A percentile compares a stretch with the other conserved stretches of the same genome.
Conservation (phyloP, 1,140 invertebrate genomes). For the Araneus ventricosus region DNA sequence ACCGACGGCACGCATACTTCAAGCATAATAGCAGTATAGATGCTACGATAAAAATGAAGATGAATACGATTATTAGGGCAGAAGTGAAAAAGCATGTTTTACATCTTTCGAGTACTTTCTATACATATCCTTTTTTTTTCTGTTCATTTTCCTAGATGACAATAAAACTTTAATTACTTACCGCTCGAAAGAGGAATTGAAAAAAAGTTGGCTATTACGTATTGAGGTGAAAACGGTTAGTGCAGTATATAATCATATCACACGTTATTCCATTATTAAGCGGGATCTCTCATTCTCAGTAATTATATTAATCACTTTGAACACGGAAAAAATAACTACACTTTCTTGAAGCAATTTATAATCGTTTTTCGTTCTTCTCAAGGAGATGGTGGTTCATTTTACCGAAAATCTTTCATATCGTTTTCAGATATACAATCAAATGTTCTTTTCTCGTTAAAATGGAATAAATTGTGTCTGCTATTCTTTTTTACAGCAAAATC, state of each 20-base stretch:
- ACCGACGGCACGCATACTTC: slow-evolving; percentile 5
- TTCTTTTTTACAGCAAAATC: too few species aligned
- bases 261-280: slow-evolving; percentile 67
- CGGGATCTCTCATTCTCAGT: slow-evolving; percentile 50
- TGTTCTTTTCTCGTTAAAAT: too few species aligned
- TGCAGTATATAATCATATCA: slow-evolving; percentile 57
- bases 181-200: slow-evolving; percentile 77
- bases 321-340: slow-evolving; percentile 26
- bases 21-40: slow-evolving; percentile 37
- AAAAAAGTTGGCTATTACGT: not conserved
- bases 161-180: slow-evolving; percentile 63
- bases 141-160: not conserved
- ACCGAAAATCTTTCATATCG: too few species aligned
- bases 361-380: too few species aligned
- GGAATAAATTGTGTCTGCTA: too few species aligned
- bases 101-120: not conserved
- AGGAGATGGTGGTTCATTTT: too few species aligned
- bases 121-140: not conserved
- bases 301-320: slow-evolving; percentile 59
- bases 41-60: slow-evolving; percentile 55
- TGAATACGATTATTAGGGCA: slow-evolving; percentile 61
- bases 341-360: slow-evolving; percentile 53
- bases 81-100: slow-evolving; percentile 55
- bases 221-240: slow-evolving; percentile 4
- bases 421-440: too few species aligned